phyloP scores from a whole-genome alignment of 2,797 vertebrate species.

The Leptodactylus fallax region DNA sequence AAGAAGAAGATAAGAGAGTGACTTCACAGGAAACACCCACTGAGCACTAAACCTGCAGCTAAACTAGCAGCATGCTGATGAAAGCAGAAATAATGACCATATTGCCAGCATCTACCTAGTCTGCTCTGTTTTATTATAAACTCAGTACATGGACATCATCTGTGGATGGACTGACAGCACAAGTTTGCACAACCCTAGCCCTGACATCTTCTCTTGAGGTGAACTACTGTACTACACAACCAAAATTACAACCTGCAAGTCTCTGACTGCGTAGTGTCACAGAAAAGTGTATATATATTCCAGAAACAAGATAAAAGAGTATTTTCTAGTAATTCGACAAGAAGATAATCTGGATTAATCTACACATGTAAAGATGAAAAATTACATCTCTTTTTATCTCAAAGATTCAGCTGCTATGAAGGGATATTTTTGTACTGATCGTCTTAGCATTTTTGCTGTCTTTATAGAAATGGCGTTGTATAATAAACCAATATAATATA shows the following conservation, averaged over 20 bases:
- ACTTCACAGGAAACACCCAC: neutral
- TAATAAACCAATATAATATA: neutral
- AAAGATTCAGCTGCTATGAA: neutral
- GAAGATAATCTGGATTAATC: conserved; percentile 21
- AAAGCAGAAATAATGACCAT: neutral
- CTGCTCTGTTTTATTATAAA: neutral
- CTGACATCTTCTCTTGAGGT: no score
- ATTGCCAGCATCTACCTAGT: neutral
- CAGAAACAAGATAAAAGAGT: conserved; percentile 19
- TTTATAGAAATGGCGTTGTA: neutral
- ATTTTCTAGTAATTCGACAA: neutral
- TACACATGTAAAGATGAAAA: neutral
- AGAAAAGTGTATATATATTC: neutral
- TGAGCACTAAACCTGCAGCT: neutral
- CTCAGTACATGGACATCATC: neutral
- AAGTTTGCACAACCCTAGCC: no score
- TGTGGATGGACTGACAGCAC: neutral
- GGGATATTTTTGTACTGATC: neutral
- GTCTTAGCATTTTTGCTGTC: neutral
- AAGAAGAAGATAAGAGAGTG: neutral
- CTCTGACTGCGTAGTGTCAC: neutral
- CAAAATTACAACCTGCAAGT: no score
- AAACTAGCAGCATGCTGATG: neutral
- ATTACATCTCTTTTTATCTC: neutral
- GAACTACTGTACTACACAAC: no score